phyloP scores from a whole-genome alignment of 2,113 vertebrate genomes.

The Barnardius zonarius region DNA sequence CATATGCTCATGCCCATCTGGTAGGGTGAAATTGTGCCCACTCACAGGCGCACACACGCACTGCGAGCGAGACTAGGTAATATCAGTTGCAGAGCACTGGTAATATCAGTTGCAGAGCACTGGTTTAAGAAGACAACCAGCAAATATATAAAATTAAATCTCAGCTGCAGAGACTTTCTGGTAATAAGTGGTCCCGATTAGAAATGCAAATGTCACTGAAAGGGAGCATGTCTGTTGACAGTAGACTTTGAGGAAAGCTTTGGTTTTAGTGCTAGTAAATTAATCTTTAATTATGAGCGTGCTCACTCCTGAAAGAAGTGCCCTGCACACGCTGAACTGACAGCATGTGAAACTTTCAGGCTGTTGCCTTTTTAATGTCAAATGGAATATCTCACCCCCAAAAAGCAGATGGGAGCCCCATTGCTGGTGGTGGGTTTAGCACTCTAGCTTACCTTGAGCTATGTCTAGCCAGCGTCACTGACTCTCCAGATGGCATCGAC shows the following conservation, averaged over 20 bases:
- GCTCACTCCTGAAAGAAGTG: not conserved
- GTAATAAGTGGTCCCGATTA: conserved; percentile 48
- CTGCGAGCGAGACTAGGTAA: not conserved
- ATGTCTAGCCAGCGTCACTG: not conserved
- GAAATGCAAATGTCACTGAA: conserved; percentile 53
- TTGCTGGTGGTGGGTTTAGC: not conserved
- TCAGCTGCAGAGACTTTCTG: conserved; percentile 24
- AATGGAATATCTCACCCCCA: not conserved
- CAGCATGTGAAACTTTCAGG: not conserved
- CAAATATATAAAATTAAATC: conserved; percentile 15
- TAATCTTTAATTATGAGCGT: conserved; percentile 45
- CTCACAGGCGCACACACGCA: not conserved
- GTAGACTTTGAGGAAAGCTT: conserved; percentile 46
- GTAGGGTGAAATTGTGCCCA: not conserved
- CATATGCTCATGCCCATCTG: not conserved
- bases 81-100: not conserved
- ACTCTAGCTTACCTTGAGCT: not conserved
- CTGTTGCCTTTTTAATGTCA: not conserved
- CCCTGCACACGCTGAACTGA: not conserved
- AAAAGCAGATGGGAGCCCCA: not conserved
- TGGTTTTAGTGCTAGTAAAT: conserved; percentile 39
- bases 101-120: not conserved
- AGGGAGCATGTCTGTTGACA: conserved; percentile 51
- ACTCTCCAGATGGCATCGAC: not conserved
- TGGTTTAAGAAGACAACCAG: conserved; percentile 2